phyloP scores from a whole-genome alignment of 2,113 vertebrate species.

The Pogonocichla stellata region DNA sequence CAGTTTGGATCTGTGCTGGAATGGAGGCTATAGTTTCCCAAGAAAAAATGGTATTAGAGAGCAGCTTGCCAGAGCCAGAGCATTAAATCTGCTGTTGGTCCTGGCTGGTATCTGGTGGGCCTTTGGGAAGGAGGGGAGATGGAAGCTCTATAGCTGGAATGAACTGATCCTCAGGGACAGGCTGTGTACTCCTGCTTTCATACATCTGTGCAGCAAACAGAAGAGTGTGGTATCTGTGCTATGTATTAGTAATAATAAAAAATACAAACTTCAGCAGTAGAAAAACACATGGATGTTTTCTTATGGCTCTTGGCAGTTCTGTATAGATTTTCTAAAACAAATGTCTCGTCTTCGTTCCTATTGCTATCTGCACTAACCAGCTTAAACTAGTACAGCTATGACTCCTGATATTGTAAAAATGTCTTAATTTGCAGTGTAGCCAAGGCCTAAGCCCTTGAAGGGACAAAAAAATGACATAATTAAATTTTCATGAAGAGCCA shows the following conservation, averaged over 20 bases:
- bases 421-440: neutral
- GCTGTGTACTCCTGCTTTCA: neutral
- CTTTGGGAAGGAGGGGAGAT: neutral
- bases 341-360: neutral
- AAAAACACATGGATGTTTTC: neutral
- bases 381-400: neutral
- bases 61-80: neutral
- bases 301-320: neutral
- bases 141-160: neutral
- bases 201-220: neutral
- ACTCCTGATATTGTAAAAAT: neutral
- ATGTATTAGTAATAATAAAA: neutral
- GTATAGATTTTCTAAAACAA: neutral
- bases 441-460: neutral
- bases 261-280: accelerated
- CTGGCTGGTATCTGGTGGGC: neutral
- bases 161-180: neutral
- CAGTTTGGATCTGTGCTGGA: neutral
- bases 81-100: neutral
- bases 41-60: neutral
- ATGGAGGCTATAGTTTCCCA: neutral
- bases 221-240: neutral
- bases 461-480: neutral
- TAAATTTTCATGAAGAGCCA: neutral
- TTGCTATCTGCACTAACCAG: neutral